Evolutionary conservation across 1,140 invertebrate genomes (phyloP).

Genomic region (Stenopsyche tienmushanensis): DNA sequence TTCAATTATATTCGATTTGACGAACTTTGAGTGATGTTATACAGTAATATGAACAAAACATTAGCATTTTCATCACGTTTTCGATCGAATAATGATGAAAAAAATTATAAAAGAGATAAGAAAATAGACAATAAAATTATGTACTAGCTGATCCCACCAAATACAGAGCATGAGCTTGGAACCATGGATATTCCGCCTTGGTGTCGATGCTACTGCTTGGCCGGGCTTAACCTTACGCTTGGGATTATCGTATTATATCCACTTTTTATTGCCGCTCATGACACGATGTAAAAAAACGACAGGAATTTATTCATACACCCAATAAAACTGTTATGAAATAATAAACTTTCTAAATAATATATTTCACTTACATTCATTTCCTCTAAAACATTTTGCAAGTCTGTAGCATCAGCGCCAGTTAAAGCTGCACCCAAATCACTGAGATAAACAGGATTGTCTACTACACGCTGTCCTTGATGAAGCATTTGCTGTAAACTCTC

Average conservation of each 20-base stretch:
- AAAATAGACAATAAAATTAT: background rate
- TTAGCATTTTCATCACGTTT: background rate
- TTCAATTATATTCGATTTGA: no score
- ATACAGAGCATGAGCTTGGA: no score
- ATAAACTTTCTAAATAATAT: no score
- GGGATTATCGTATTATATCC: no score
- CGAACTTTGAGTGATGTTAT: no score
- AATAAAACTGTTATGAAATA: background rate
- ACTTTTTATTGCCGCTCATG: no score
- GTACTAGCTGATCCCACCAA: background rate
- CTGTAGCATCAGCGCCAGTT: constrained; percentile 87
- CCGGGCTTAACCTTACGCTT: no score
- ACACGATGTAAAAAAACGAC: no score
- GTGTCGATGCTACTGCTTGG: no score
- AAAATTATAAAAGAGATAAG: background rate
- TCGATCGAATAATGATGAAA: background rate
- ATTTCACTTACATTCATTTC: constrained; percentile 90
- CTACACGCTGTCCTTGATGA: constrained; percentile 90
- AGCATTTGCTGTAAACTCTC: constrained; percentile 92
- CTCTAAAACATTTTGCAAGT: constrained; percentile 92
- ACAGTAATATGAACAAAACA: background rate
- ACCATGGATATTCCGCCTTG: no score
- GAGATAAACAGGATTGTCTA: constrained; percentile 98
- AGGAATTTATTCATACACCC: no score
- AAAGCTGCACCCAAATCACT: constrained; percentile 95